Evolutionary conservation across 2,113 vertebrate species (phyloP).

Genomic region (Spea multiplicata): DNA sequence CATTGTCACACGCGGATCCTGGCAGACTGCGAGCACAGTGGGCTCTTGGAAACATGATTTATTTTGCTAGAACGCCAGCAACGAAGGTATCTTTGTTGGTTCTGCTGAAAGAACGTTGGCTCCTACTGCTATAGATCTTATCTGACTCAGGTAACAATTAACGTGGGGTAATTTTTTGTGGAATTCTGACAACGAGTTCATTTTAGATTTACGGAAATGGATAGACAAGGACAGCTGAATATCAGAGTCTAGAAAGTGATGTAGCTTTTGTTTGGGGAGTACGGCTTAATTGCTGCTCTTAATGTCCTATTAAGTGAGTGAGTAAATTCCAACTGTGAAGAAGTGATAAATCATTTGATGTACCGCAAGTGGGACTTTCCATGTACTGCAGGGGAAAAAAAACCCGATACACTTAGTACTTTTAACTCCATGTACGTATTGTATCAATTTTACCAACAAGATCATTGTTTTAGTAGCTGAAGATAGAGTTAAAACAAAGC

Average conservation of each 20-base stretch:
- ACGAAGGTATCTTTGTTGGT: slow-evolving; percentile 29
- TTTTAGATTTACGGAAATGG: slow-evolving; percentile 20
- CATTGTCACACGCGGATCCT: slow-evolving; percentile 37
- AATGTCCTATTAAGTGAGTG: slow-evolving; percentile 50
- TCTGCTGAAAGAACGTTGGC: not conserved
- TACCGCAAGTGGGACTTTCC: slow-evolving; percentile 34
- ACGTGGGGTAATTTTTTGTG: not conserved
- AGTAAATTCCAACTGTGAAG: slow-evolving; percentile 48
- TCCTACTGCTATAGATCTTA: slow-evolving; percentile 3
- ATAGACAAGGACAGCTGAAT: slow-evolving; percentile 41
- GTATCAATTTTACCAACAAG: no score
- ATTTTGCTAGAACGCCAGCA: slow-evolving; percentile 14
- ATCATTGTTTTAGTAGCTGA: no score
- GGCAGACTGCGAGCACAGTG: slow-evolving; percentile 22
- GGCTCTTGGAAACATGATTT: slow-evolving; percentile 40
- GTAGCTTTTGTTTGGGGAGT: slow-evolving; percentile 45
- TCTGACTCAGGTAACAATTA: not conserved
- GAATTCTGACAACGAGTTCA: not conserved
- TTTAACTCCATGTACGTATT: not conserved
- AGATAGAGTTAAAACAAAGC: no score
- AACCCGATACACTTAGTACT: not conserved
- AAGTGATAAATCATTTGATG: slow-evolving; percentile 47
- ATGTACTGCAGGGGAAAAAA: slow-evolving; percentile 11
- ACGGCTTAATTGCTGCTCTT: slow-evolving; percentile 46
- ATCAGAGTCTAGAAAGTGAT: slow-evolving; percentile 43